Conservation (phyloP, 37 sponge, comb jelly and placozoan species). For the Theonella swinhoei region DNA sequence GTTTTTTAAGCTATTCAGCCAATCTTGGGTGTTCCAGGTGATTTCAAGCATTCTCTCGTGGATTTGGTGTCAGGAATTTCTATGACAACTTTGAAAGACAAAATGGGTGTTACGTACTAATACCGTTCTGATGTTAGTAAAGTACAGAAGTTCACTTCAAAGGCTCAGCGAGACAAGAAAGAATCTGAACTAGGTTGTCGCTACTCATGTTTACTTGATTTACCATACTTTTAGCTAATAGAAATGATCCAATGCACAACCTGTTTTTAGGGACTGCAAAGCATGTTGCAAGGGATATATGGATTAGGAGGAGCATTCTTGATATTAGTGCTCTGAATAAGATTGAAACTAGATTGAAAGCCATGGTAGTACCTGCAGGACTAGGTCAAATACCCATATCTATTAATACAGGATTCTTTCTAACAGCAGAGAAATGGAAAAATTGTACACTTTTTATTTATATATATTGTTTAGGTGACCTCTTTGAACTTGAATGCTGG, state of each 20-base stretch:
- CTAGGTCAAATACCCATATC: neutral
- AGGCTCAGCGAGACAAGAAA: neutral
- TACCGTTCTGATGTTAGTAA: neutral
- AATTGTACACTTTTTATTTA: slow-evolving; percentile 3
- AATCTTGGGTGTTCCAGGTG: slow-evolving; percentile 41
- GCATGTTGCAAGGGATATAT: slow-evolving; percentile 12
- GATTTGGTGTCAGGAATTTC: slow-evolving; percentile 27
- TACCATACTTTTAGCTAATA: slow-evolving; percentile 30
- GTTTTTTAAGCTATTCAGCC: slow-evolving; percentile 31
- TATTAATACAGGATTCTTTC: neutral
- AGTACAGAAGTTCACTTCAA: neutral
- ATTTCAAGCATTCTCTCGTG: slow-evolving; percentile 25
- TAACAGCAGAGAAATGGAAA: slow-evolving; percentile 17
- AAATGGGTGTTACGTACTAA: slow-evolving; percentile 13
- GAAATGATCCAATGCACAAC: slow-evolving; percentile 47
- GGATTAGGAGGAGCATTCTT: slow-evolving; percentile 13
- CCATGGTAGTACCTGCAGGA: neutral
- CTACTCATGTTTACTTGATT: slow-evolving; percentile 18
- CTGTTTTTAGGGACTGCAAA: slow-evolving; percentile 39
- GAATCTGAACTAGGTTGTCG: slow-evolving; percentile 41
- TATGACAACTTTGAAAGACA: slow-evolving; percentile 11
- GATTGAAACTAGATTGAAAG: neutral
- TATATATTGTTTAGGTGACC: neutral
- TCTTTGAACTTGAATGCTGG: slow-evolving; percentile 35
- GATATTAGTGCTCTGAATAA: neutral